These are phyloP conservation scores for Rhopalosiphum nymphaeae DNA, from an alignment of 2,888 invertebrate genomes.

Conservation along the genomic window DNA sequence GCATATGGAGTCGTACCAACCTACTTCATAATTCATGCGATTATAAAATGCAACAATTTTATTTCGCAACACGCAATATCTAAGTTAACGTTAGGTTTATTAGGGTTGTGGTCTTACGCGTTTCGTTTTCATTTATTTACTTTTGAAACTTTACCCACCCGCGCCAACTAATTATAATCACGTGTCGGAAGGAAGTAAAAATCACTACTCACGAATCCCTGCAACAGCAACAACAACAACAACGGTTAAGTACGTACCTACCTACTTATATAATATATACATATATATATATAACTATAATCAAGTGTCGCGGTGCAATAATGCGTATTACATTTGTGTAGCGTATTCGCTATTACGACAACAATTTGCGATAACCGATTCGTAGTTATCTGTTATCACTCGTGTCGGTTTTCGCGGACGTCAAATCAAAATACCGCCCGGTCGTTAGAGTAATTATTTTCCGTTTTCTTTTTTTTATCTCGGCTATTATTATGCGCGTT, in stretches of 20 bases:
- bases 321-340: neutral
- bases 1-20: neutral
- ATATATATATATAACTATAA: too few relatives aligned
- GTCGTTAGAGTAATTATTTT: neutral
- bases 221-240: too few relatives aligned
- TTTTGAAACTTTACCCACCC: neutral
- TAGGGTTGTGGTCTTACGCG: neutral
- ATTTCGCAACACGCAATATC: neutral
- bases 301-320: neutral
- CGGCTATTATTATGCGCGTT: neutral
- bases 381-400: neutral
- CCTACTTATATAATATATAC: too few relatives aligned
- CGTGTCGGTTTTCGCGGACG: neutral
- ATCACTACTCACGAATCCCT: neutral
- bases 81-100: neutral
- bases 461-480: neutral
- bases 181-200: neutral
- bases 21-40: neutral
- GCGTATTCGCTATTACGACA: neutral
- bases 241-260: too few relatives aligned
- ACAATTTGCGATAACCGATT: neutral
- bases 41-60: slow-evolving; percentile 4
- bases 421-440: neutral
- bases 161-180: neutral
- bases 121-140: slow-evolving; percentile 12